Percentiles rank a stretch among this genome's conserved stretches.
Conservation (phyloP, 2,797 vertebrate species). For the Tragopan temminckii region DNA sequence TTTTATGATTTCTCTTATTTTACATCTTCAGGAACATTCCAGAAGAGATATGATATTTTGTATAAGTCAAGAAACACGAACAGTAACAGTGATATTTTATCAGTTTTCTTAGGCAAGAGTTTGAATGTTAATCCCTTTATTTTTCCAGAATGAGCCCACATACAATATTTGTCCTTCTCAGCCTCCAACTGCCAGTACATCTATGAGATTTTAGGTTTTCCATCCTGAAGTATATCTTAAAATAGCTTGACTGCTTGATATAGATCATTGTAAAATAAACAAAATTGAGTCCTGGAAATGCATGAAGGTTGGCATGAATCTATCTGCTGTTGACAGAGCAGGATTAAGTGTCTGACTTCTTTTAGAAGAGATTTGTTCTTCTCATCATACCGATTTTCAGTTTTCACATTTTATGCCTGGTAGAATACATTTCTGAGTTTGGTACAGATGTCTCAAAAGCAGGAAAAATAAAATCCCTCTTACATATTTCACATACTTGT, state of each 20-base stretch:
- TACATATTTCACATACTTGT: not conserved
- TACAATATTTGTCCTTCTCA: not conserved
- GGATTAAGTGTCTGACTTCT: constrained; percentile 3
- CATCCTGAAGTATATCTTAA: not conserved
- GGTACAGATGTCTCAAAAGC: not conserved
- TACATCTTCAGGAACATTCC: not conserved
- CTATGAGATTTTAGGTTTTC: not conserved
- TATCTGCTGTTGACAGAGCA: not conserved
- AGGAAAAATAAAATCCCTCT: not conserved
- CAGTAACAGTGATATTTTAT: not conserved
- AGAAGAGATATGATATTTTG: not conserved
- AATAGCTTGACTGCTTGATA: not conserved
- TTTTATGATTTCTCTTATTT: not conserved
- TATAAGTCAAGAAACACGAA: not conserved
- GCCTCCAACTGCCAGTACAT: not conserved
- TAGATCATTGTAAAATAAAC: not conserved
- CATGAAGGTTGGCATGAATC: not conserved
- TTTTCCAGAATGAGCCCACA: not conserved
- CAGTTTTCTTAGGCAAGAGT: not conserved
- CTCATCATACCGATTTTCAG: not conserved
- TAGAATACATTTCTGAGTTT: not conserved
- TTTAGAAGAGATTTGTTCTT: constrained; percentile 29
- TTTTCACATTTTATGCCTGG: not conserved
- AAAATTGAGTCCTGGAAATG: not conserved
- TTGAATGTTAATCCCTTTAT: not conserved